A percentile compares a stretch with the other conserved stretches of the same genome.
These are phyloP conservation scores for Cherax quadricarinatus DNA, from an alignment of 1,140 invertebrate genomes.

Conservation along the genomic window DNA sequence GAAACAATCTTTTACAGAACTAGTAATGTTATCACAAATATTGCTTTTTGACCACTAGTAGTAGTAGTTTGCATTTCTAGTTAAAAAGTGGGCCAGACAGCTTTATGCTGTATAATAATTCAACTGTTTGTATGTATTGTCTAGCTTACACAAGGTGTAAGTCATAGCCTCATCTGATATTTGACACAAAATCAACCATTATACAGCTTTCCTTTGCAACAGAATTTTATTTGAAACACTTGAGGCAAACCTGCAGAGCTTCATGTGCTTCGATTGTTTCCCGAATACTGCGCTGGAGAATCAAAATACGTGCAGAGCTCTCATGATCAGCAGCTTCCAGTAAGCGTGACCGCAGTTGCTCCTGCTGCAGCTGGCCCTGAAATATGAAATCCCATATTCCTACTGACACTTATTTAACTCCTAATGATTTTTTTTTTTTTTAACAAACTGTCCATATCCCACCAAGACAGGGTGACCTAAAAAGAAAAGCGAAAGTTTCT, in stretches of 20 bases:
- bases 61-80: no score
- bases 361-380: conserved; percentile 53
- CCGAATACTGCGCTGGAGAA: conserved; percentile 41
- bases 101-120: no score
- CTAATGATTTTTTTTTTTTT: no score
- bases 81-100: no score
- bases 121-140: no score
- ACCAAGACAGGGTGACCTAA: no score
- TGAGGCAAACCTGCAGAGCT: conserved; percentile 41
- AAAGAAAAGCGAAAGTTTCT: no score
- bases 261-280: conserved; percentile 42
- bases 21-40: no score
- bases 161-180: neutral
- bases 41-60: no score
- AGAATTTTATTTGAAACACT: neutral
- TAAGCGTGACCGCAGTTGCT: conserved; percentile 40
- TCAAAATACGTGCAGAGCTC: conserved; percentile 42
- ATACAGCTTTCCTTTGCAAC: neutral
- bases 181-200: neutral
- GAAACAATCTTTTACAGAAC: no score
- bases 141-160: neutral
- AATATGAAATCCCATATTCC: neutral
- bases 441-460: no score
- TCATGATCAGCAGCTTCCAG: conserved; percentile 61
- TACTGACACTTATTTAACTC: no score